A percentile compares a stretch with the other conserved stretches of the same genome.
These are phyloP conservation scores for Phyllotreta striolata DNA, from an alignment of 2,888 invertebrate genomes.

Conservation along the genomic window DNA sequence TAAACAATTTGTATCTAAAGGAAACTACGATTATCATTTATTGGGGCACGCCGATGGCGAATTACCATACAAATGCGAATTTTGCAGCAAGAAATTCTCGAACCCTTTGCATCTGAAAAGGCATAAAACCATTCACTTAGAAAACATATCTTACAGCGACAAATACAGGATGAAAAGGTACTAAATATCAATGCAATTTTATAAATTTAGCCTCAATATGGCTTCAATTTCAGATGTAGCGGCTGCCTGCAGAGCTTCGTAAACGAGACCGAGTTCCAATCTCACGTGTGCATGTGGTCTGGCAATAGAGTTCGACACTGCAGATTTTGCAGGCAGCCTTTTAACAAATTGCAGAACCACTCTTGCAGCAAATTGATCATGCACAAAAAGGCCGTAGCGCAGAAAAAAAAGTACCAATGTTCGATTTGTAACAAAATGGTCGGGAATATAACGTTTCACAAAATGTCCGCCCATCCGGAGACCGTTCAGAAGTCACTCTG, in stretches of 20 bases:
- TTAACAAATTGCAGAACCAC: too few relatives aligned
- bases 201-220: too few relatives aligned
- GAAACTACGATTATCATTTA: constrained; percentile 53
- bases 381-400: too few relatives aligned
- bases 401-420: neutral
- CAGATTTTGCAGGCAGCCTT: too few relatives aligned
- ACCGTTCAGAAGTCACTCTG: constrained; percentile 49
- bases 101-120: constrained; percentile 54
- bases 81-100: constrained; percentile 52
- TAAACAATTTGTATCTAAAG: constrained; percentile 54
- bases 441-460: constrained; percentile 50
- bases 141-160: constrained; percentile 51
- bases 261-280: too few relatives aligned
- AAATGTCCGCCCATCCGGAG: constrained; percentile 28
- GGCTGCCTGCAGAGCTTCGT: too few relatives aligned
- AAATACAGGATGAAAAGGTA: constrained; percentile 45
- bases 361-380: too few relatives aligned
- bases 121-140: constrained; percentile 52
- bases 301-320: too few relatives aligned
- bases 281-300: too few relatives aligned
- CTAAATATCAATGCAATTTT: too few relatives aligned
- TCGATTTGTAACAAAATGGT: constrained; percentile 41
- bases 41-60: constrained; percentile 47
- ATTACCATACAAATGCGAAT: constrained; percentile 51
- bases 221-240: too few relatives aligned